Percentiles rank a stretch among this genome's conserved stretches.
Conservation (phyloP, 1,140 invertebrate genomes). For the Meloidogyne hapla region DNA sequence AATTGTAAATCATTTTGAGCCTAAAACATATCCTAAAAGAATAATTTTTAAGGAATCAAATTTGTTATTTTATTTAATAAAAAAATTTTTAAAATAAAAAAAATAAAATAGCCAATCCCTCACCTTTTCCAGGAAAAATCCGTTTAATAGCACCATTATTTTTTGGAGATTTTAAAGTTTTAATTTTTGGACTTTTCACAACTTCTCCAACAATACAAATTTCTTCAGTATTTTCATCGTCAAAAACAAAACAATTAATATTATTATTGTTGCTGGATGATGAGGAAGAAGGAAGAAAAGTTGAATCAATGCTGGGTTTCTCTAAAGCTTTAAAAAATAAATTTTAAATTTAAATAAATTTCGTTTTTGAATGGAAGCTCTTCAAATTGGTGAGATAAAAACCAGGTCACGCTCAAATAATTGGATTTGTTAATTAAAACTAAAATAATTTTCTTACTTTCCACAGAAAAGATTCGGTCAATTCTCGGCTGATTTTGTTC, state of each 20-base stretch:
- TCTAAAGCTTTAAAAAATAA: not conserved
- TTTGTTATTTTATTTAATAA: too few species aligned
- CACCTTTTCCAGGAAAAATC: constrained; percentile 5
- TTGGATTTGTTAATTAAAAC: too few species aligned
- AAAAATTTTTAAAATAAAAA: too few species aligned
- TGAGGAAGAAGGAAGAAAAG: not conserved
- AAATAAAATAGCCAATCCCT: too few species aligned
- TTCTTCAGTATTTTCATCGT: not conserved
- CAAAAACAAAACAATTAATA: not conserved
- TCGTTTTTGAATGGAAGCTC: not conserved
- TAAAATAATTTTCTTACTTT: constrained; percentile 3
- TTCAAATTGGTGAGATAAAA: too few species aligned
- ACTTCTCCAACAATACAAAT: constrained; percentile 1
- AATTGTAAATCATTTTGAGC: not conserved
- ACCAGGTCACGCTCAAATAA: too few species aligned
- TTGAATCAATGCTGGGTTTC: not conserved
- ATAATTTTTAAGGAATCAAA: not conserved
- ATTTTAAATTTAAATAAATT: not conserved
- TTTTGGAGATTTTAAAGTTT: not conserved
- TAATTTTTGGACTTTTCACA: not conserved
- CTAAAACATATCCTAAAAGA: not conserved
- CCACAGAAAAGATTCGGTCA: constrained; percentile 24
- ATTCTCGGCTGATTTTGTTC: constrained; percentile 31
- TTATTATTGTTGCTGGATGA: not conserved
- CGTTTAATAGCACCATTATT: not conserved